Conservation (phyloP, 2,888 invertebrate genomes). For the Drosophila prolongata region DNA sequence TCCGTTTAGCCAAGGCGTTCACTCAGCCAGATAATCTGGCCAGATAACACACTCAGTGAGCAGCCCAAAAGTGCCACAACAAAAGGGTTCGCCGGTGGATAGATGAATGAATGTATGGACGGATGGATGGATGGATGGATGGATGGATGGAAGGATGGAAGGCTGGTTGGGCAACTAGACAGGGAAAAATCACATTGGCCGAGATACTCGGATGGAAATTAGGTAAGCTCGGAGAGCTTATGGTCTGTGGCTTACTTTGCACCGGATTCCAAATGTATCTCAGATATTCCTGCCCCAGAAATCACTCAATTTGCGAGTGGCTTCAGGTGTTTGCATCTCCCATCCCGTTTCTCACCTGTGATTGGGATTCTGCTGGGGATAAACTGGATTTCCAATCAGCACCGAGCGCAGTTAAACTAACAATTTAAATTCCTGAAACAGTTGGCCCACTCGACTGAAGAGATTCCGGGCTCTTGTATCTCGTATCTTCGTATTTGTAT, state of each 20-base stretch:
- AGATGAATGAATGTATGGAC: conserved; percentile 4
- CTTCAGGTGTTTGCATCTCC: conserved; percentile 19
- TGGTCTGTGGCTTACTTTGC: conserved; percentile 21
- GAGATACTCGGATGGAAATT: conserved; percentile 20
- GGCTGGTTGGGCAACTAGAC: conserved; percentile 23
- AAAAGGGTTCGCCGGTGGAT: conserved; percentile 32
- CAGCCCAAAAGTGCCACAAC: conserved; percentile 41
- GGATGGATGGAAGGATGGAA: conserved; percentile 1
- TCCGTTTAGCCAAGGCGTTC: conserved; percentile 57
- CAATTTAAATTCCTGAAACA: conserved; percentile 67
- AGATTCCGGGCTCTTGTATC: conserved; percentile 9
- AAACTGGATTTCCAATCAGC: conserved; percentile 38
- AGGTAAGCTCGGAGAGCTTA: conserved; percentile 22
- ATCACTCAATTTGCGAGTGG: conserved; percentile 35
- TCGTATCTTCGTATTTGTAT: conserved; percentile 13
- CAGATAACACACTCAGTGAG: conserved; percentile 40
- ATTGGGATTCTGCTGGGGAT: conserved; percentile 2
- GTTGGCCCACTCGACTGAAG: conserved; percentile 22
- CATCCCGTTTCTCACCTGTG: conserved; percentile 12
- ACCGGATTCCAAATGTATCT: conserved; percentile 12
- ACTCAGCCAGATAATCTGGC: conserved; percentile 48
- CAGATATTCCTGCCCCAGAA: conserved; percentile 5
- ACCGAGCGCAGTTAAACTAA: conserved; percentile 57
- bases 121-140: conserved; percentile 3
- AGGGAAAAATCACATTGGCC: conserved; percentile 16